Base-by-base conservation (phyloP, 2,888 invertebrate genomes). In the Bedellia somnulentella region DNA sequence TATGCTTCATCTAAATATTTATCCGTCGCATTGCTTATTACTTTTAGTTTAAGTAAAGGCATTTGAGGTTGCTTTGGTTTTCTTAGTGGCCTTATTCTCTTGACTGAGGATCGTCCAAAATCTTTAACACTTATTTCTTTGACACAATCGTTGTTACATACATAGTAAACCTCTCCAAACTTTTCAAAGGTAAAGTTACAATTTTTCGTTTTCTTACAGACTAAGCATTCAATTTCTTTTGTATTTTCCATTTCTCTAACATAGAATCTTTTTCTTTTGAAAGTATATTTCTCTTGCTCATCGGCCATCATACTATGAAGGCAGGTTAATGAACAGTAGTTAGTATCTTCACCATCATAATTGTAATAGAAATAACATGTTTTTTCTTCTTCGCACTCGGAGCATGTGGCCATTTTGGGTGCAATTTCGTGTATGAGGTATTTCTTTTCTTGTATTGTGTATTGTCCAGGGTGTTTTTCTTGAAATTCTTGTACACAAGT, bases 121-220 rank as follows among this genome's bases (percentile, higher is more conserved):
- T 73, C 70, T 43, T 41, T 52, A 37, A 29, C 35, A 24, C 75
- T 75, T 17, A 73, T 73, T 27, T 67, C 54, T 27, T 79, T 80
- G 15, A 84, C 62, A 43, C 86, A 86, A 30, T 49, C 45, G 25
- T 79, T 75, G 16, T 75, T 73, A 43, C 86, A 86, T 22, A 85
- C 56, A 35, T 66, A 57, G 30, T 57, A 57, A 0, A 45, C 45
- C 6, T 73, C 62, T 10, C 80, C 80, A 27, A 81, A 81, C 27
- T 78, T 64, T 24, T 57, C 44, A 30, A 80, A 55, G n/a, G 52
- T 46, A 37, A 60, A 81, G 40, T 49, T 55, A 53, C 77, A 81
- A 34, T 46, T 50, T 50, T 66, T 80, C 18, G 43, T 51, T 44
- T 70, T 62, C 14, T 64, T 57, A 42, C 82, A 82, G 4, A 71